Evolutionary conservation across 1,140 invertebrate species (phyloP).

Genomic region (Hirudo medicinalis): DNA sequence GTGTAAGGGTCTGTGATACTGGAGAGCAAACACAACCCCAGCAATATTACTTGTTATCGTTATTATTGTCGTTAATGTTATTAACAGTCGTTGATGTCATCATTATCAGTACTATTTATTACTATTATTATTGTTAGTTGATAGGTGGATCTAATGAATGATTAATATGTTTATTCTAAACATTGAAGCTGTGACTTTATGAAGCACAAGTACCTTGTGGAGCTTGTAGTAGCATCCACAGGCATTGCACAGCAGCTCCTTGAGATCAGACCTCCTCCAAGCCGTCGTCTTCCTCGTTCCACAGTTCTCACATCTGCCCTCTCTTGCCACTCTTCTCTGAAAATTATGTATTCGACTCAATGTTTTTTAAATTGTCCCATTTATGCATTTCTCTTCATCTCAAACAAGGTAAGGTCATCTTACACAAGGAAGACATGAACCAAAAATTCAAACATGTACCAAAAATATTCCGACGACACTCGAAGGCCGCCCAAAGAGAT

Average conservation of each 20-base stretch:
- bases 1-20: constrained; percentile 6
- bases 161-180: too few relatives aligned
- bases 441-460: too few relatives aligned
- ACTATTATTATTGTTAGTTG: not conserved
- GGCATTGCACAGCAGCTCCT: constrained; percentile 92
- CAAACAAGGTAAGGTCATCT: too few relatives aligned
- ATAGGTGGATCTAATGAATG: not conserved
- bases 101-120: too few relatives aligned
- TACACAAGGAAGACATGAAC: too few relatives aligned
- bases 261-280: constrained; percentile 88
- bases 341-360: not conserved
- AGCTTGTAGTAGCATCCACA: constrained; percentile 94
- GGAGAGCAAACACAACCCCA: not conserved
- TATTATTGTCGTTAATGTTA: too few relatives aligned
- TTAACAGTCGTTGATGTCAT: too few relatives aligned
- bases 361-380: too few relatives aligned
- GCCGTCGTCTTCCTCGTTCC: constrained; percentile 83
- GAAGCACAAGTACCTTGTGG: constrained; percentile 56
- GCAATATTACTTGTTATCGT: too few relatives aligned
- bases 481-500: too few relatives aligned
- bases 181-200: not conserved
- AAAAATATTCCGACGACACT: too few relatives aligned
- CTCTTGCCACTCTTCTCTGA: not conserved
- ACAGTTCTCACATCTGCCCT: constrained; percentile 69
- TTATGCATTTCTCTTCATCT: too few relatives aligned